Evolutionary conservation across 2,888 invertebrate genomes (phyloP).

Genomic region (Andrena haemorrhoa): DNA sequence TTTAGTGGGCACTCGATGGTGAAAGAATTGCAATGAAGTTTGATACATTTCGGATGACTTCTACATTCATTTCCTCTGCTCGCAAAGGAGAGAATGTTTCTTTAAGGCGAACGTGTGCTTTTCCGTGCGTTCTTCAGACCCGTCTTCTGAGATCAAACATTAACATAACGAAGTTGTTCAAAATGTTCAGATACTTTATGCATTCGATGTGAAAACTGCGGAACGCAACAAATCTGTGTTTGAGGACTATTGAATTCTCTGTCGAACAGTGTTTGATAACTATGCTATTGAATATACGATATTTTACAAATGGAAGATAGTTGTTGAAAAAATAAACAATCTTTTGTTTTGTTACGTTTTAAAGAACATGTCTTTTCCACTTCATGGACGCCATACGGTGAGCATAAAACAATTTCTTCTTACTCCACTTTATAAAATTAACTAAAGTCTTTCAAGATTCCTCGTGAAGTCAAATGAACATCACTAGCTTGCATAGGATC

Average conservation of each 20-base stretch:
- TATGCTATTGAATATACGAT: constrained; percentile 19
- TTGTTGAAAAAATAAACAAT: constrained; percentile 51
- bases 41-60: constrained; percentile 36
- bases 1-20: neutral
- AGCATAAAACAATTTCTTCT: constrained; percentile 60
- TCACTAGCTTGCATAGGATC: neutral
- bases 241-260: constrained; percentile 9
- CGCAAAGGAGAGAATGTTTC: neutral
- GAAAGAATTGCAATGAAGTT: neutral
- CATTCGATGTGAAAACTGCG: neutral
- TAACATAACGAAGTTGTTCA: constrained; percentile 35
- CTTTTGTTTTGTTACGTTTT: constrained; percentile 58
- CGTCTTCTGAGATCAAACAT: neutral
- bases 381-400: constrained; percentile 61
- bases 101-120: neutral
- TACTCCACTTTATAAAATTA: constrained; percentile 37
- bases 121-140: no score
- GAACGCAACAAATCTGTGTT: neutral
- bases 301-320: constrained; percentile 23
- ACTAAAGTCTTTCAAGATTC: constrained; percentile 1
- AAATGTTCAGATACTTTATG: constrained; percentile 29
- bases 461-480: neutral
- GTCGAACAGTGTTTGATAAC: neutral
- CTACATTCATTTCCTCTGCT: neutral
- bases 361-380: constrained; percentile 67